These are phyloP conservation scores for Sus scrofa DNA, from an alignment of 2,113 vertebrate genomes.

Conservation along the genomic window T2T-Sscrofa CM000813.6:144021001-144021500, in stretches of 20 bases:
- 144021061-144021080: neutral
- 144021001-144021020: conserved; percentile 3
- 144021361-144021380: neutral
- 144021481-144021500: too few species aligned
- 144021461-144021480: too few species aligned
- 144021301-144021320: neutral
- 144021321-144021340: neutral
- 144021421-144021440: too few species aligned
- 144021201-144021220: neutral
- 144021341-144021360: conserved; percentile 31
- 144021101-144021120: conserved; percentile 8
- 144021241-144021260: conserved; percentile 4
- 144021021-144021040: neutral
- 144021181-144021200: conserved; percentile 10
- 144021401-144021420: neutral
- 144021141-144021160: neutral
- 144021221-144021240: neutral
- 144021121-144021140: neutral
- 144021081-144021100: neutral
- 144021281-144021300: neutral
- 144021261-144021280: neutral
- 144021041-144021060: neutral
- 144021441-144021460: too few species aligned
- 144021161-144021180: neutral
- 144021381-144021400: neutral